phyloP scores from a whole-genome alignment of 2,797 vertebrate genomes.

The Triplophysa bombifrons region DNA sequence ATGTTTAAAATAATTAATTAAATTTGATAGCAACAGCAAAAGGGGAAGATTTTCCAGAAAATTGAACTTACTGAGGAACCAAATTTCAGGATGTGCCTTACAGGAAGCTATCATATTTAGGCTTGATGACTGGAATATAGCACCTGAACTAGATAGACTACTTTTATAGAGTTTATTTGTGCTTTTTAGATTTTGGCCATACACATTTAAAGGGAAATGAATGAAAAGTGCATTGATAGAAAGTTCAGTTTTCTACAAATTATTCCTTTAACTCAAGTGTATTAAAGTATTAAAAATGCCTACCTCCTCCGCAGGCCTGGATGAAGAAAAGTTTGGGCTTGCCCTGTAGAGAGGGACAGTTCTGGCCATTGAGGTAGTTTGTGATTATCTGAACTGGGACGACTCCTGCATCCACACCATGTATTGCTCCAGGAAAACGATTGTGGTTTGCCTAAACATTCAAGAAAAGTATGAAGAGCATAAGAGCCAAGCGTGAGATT shows the following conservation, averaged over 20 bases:
- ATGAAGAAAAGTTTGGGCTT: constrained; percentile 98
- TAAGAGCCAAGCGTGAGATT: background rate
- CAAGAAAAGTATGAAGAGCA: constrained; percentile 2
- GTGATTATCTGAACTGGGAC: constrained; percentile 87
- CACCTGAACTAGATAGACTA: background rate
- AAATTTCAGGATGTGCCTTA: background rate
- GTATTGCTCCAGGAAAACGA: constrained; percentile 90
- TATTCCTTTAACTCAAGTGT: background rate
- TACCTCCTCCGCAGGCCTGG: constrained; percentile 97
- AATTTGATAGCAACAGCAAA: background rate
- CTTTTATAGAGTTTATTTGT: background rate
- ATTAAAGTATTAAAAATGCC: constrained; percentile 25
- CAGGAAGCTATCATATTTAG: background rate
- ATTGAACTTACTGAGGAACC: background rate
- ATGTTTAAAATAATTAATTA: background rate
- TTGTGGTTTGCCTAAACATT: constrained; percentile 83
- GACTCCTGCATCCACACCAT: constrained; percentile 83
- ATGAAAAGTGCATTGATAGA: too few species aligned
- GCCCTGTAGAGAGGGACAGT: constrained; percentile 86
- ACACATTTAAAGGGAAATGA: too few species aligned
- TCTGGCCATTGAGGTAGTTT: constrained; percentile 84
- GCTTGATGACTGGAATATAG: background rate
- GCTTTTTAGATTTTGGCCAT: too few species aligned
- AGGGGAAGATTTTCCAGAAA: background rate
- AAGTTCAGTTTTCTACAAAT: too few species aligned